phyloP scores from a whole-genome alignment of 2,113 vertebrate species.

The Dipodomys ordii region DNA sequence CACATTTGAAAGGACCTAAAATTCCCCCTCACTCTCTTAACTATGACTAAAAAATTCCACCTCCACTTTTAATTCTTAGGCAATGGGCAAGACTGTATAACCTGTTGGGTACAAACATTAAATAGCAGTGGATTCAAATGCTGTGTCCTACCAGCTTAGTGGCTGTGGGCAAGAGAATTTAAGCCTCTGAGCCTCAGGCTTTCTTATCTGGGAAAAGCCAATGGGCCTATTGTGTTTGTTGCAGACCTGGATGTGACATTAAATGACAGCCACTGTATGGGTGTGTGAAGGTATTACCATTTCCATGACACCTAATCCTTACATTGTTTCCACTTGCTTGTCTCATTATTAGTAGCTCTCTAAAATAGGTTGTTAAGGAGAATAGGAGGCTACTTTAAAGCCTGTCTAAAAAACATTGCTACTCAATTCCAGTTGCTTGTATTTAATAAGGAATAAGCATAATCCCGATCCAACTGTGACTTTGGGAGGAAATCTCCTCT shows the following conservation, averaged over 20 bases:
- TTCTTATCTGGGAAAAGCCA: neutral
- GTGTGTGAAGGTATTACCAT: neutral
- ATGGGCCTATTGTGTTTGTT: no score
- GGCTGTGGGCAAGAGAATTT: neutral
- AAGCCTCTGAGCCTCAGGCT: neutral
- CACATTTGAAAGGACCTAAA: neutral
- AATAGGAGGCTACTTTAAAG: neutral
- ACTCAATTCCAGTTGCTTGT: neutral
- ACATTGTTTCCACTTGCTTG: neutral
- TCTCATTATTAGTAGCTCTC: neutral
- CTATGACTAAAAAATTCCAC: neutral
- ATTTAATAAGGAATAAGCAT: conserved; percentile 10
- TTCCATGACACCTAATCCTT: neutral
- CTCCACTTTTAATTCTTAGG: neutral
- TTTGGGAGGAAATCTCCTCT: neutral
- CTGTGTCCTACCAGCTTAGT: neutral
- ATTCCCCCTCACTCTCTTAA: neutral
- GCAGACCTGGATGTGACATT: neutral
- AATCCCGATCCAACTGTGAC: neutral
- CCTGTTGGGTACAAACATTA: neutral
- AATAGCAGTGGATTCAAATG: neutral
- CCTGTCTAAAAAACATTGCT: neutral
- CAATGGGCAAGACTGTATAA: neutral
- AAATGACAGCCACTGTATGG: neutral
- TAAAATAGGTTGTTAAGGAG: neutral